A percentile compares a stretch with the other conserved stretches of the same genome.
phyloP scores from a whole-genome alignment of 2,888 invertebrate genomes.

The Gastrophysa polygoni region DNA sequence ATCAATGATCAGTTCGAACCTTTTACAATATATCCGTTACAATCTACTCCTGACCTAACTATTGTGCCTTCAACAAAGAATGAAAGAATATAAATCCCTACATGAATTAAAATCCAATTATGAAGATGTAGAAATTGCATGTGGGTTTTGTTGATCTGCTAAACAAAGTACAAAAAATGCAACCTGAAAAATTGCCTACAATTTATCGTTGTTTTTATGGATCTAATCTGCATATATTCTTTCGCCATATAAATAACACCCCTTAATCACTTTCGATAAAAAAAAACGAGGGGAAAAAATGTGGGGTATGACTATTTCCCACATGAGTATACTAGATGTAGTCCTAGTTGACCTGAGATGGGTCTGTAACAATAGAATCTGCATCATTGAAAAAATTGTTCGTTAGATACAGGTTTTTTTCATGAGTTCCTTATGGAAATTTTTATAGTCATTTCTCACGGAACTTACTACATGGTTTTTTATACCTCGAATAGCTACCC shows the following conservation, averaged over 20 bases:
- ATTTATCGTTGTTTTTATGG: conserved; percentile 49
- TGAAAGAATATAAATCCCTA: not conserved
- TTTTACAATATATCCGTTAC: not conserved
- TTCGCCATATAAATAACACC: conserved; percentile 29
- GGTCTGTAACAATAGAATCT: conserved; percentile 10
- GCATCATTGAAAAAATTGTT: conserved; percentile 15
- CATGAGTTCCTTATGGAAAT: not conserved
- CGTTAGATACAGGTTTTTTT: conserved; percentile 17
- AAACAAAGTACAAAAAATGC: conserved; percentile 34
- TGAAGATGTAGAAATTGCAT: conserved; percentile 46
- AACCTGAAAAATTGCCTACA: conserved; percentile 53
- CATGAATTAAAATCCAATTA: conserved; percentile 45
- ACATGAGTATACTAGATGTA: conserved; percentile 40
- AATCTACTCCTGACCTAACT: accelerated
- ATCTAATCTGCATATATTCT: conserved; percentile 35
- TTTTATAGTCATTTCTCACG: conserved; percentile 16
- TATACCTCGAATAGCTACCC: not conserved
- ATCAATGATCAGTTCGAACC: no score
- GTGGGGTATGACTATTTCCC: conserved; percentile 48
- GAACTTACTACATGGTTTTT: conserved; percentile 5
- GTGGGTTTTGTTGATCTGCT: conserved; percentile 40
- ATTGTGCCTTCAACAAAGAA: no score
- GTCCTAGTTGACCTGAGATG: conserved; percentile 10
- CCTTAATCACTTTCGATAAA: conserved; percentile 27
- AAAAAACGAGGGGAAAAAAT: conserved; percentile 37